These are phyloP conservation scores for Pachliopta kotzebuea DNA, from an alignment of 2,888 invertebrate species.

Conservation along the genomic window DNA sequence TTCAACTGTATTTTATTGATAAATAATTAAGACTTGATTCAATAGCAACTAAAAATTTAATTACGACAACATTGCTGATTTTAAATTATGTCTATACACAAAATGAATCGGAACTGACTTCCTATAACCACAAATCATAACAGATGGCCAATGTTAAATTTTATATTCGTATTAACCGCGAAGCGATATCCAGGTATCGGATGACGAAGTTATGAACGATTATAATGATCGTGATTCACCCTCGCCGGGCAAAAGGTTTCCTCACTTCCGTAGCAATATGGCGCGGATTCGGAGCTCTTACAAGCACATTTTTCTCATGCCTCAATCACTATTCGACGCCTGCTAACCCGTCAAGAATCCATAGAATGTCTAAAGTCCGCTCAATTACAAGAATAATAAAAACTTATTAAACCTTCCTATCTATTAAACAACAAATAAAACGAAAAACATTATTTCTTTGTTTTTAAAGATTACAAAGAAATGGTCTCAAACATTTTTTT, in stretches of 20 bases:
- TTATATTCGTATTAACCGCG: constrained; percentile 10
- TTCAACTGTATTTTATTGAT: too few relatives aligned
- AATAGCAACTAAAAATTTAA: too few relatives aligned
- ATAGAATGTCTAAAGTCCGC: constrained; percentile 39
- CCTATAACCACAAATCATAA: constrained; percentile 14
- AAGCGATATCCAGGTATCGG: constrained; percentile 34
- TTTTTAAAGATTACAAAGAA: neutral
- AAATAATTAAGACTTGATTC: too few relatives aligned
- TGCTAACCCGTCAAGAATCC: constrained; percentile 53
- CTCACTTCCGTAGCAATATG: constrained; percentile 52
- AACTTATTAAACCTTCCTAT: neutral
- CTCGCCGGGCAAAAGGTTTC: constrained; percentile 45
- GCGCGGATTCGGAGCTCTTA: constrained; percentile 63
- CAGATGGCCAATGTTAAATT: constrained; percentile 24
- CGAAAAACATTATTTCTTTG: neutral
- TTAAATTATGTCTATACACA: neutral
- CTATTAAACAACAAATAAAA: too few relatives aligned
- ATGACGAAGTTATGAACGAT: constrained; percentile 36
- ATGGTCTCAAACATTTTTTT: too few relatives aligned
- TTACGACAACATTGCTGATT: neutral
- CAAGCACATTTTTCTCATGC: constrained; percentile 63
- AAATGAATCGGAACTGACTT: constrained; percentile 22
- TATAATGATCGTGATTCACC: constrained; percentile 60
- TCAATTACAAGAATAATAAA: constrained; percentile 4
- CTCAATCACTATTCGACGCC: constrained; percentile 30